Evolutionary conservation across 2,113 vertebrate species (phyloP), one percentile per base, ranked within the genome.

Genomic region (Phaethon lepturus): DNA sequence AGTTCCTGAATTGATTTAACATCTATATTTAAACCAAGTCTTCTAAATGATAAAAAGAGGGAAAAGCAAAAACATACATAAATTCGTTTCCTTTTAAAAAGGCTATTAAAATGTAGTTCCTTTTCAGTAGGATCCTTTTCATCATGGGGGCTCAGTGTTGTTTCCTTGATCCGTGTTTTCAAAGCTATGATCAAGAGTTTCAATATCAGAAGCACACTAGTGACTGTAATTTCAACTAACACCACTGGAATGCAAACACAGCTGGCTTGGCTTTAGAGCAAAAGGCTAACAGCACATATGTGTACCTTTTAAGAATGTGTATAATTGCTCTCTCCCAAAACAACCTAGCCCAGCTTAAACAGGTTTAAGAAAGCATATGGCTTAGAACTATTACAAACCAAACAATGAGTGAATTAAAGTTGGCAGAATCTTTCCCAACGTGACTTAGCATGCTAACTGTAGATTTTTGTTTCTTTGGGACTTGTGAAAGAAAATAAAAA

Each of bases 151-250:
- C 90, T 95, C 90, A 56, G 55, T 86, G 93, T 28, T 88, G 72
- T 90, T 96, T 96, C 93, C 89, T 98, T 98, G 93, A 98, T 97
- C 90, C n/a, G 53, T 77, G 69, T 92, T 93, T 98, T 98, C 97
- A 98, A 98, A 97, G 96, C 84, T 95, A 83, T 40, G 91, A 97
- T 95, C 88, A 93, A 86, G 92, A 95, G 53, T 96, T 96, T 96
- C 93, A 88, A 25, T 97, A 96, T 97, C 91, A 97, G 96, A 98
- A 85, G 84, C 94, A 96, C 44, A 77, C 56, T 95, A 86, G 74
- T 87, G 96, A 94, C 76, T 92, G 86, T 67, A 96, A 97, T 97
- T 95, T 93, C 93, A 95, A 93, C 94, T 90, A 94, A 83, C 90
- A 95, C 95, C 84, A 94, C 56, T 33, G 40, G 38, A 96, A 97